Evolutionary conservation across 2,797 vertebrate genomes (phyloP).

Genomic region (Gallinago nigripennis): DNA sequence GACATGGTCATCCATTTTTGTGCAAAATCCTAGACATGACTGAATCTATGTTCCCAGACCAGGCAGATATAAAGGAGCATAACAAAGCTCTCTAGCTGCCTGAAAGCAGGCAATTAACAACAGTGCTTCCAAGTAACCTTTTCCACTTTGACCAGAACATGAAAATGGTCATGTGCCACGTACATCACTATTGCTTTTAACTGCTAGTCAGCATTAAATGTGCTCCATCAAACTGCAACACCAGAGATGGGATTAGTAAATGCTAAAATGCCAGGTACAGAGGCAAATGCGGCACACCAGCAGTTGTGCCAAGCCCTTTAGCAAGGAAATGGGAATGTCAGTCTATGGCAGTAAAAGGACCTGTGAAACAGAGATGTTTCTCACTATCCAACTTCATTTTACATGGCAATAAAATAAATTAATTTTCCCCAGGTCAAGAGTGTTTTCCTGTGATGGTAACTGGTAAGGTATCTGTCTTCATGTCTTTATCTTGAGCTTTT

Average conservation of each 20-base stretch:
- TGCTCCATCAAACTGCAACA: neutral
- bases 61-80: neutral
- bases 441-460: neutral
- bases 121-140: neutral
- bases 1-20: neutral
- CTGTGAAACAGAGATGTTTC: neutral
- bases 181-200: neutral
- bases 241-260: neutral
- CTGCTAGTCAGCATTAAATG: accelerated
- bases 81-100: neutral
- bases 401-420: neutral
- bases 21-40: neutral
- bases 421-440: neutral
- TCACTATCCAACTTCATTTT: neutral
- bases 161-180: neutral
- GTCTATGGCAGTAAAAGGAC: neutral
- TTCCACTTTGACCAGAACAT: neutral
- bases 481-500: neutral
- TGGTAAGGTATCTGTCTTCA: neutral
- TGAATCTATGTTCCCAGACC: neutral
- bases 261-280: neutral
- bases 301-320: neutral
- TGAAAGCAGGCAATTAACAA: neutral
- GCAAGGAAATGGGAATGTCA: neutral
- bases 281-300: neutral